Percentiles rank a stretch among this genome's conserved stretches.
These are phyloP conservation scores for Acrocephalus arundinaceus DNA, from an alignment of 2,113 vertebrate genomes.

Conservation along the genomic window DNA sequence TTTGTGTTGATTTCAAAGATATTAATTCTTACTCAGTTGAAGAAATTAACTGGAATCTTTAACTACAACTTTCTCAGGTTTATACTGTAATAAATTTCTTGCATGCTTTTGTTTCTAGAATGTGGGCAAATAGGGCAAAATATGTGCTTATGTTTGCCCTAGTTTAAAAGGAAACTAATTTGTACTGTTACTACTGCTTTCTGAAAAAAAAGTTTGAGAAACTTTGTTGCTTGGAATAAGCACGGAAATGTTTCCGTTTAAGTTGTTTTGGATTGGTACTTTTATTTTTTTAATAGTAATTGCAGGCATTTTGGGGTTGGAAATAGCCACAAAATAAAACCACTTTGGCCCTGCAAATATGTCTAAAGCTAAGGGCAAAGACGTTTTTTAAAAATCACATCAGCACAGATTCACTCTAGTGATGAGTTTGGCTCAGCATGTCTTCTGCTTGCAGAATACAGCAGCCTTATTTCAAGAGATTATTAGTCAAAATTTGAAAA, in stretches of 20 bases:
- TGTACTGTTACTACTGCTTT: not conserved
- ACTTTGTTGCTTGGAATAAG: not conserved
- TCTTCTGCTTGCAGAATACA: not conserved
- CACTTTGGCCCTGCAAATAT: not conserved
- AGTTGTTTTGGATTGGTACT: not conserved
- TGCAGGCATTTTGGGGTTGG: not conserved
- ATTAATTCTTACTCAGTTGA: not conserved
- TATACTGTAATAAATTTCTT: not conserved
- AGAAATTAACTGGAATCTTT: not conserved
- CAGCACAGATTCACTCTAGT: not conserved
- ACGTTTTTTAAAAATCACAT: not conserved
- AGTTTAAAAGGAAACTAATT: not conserved
- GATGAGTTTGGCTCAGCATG: not conserved
- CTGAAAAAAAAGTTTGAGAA: not conserved
- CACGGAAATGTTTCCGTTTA: not conserved
- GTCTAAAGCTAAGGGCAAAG: not conserved
- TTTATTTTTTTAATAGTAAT: not conserved
- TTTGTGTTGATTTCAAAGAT: not conserved
- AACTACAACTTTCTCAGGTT: not conserved
- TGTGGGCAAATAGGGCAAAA: not conserved
- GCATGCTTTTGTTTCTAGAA: not conserved
- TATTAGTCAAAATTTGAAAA: conserved; percentile 9
- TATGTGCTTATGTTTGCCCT: not conserved
- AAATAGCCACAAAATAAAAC: not conserved
- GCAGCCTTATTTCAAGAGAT: not conserved